These are phyloP conservation scores for Caradrina clavipalpis DNA, from an alignment of 2,888 invertebrate genomes.

Conservation along the genomic window DNA sequence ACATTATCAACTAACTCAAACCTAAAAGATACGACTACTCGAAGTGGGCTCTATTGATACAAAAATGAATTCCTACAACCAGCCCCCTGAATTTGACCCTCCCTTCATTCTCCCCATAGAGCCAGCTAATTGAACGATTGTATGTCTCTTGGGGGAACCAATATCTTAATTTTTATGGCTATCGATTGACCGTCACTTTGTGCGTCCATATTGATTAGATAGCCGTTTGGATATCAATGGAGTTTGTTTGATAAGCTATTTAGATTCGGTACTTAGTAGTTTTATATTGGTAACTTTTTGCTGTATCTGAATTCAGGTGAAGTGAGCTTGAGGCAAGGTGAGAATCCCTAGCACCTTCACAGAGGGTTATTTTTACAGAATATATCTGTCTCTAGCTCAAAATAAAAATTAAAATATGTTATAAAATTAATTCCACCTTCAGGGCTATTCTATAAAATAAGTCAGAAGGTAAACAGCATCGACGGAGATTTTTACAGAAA, in stretches of 20 bases:
- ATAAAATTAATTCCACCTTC: too few species aligned
- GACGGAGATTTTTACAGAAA: too few species aligned
- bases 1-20: too few species aligned
- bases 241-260: conserved; percentile 1
- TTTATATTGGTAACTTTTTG: not conserved
- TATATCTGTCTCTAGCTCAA: too few species aligned
- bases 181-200: conserved; percentile 65
- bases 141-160: conserved; percentile 55
- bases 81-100: conserved; percentile 26
- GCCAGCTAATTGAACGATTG: conserved; percentile 62
- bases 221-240: conserved; percentile 11
- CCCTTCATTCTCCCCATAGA: conserved; percentile 41
- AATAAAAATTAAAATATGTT: too few species aligned
- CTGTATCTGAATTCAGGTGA: too few species aligned
- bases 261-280: not conserved
- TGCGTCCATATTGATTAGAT: conserved; percentile 71
- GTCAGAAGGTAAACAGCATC: too few species aligned
- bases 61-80: conserved; percentile 27
- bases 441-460: too few species aligned
- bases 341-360: too few species aligned
- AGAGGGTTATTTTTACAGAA: too few species aligned
- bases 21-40: too few species aligned
- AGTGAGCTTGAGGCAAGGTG: too few species aligned
- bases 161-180: conserved; percentile 72
- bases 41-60: conserved; percentile 4